Percentiles rank a stretch among this genome's conserved stretches.
Conservation (phyloP, 2,888 invertebrate genomes). For the Belgica antarctica region DNA sequence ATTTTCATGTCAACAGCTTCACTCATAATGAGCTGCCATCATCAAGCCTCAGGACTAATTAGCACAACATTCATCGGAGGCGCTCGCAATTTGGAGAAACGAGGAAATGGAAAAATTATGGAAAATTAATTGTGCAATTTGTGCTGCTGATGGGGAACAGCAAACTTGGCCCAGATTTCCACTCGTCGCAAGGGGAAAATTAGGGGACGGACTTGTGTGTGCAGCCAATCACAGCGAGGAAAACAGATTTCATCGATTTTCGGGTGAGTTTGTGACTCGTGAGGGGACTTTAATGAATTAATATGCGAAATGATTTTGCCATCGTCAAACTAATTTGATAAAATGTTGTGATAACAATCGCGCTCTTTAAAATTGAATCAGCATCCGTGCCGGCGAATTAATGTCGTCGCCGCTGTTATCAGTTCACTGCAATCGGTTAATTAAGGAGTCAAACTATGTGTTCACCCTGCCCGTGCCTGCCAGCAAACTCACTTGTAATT, state of each 20-base stretch:
- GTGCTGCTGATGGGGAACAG: slow-evolving; percentile 1
- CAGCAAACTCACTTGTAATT: too few species aligned
- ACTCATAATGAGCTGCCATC: slow-evolving; percentile 11
- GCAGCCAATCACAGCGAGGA: neutral
- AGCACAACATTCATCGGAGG: slow-evolving; percentile 15
- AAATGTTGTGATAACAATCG: slow-evolving; percentile 4
- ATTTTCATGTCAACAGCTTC: neutral
- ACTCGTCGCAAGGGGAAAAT: slow-evolving; percentile 2
- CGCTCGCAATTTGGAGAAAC: slow-evolving; percentile 23
- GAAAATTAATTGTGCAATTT: slow-evolving; percentile 29
- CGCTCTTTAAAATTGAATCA: too few species aligned
- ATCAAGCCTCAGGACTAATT: slow-evolving; percentile 2
- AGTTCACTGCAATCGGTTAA: neutral
- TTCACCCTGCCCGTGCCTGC: too few species aligned
- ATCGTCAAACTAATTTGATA: neutral
- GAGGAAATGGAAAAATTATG: slow-evolving; percentile 40
- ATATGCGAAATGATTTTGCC: neutral
- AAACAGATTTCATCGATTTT: neutral
- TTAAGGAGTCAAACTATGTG: too few species aligned
- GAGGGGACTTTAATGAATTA: neutral
- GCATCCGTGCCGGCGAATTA: neutral
- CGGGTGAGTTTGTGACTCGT: neutral
- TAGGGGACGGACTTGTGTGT: neutral
- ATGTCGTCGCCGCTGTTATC: neutral
- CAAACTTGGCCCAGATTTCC: slow-evolving; percentile 5